Evolutionary conservation across 2,113 vertebrate species (phyloP), one percentile per base, ranked within the genome.

Genomic region (Ivindomyrus marchei): DNA sequence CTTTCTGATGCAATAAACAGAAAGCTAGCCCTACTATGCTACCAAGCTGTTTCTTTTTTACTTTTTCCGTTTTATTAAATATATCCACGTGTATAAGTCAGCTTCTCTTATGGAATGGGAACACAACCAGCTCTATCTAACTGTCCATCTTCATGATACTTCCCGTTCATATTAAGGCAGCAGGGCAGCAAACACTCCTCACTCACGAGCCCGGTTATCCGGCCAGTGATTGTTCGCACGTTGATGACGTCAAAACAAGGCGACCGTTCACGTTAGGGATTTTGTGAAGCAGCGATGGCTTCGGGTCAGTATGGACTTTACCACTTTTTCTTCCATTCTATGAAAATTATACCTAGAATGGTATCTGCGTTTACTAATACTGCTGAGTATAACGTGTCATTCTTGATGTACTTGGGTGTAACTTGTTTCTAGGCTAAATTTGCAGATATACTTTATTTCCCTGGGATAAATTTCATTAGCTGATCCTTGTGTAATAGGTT

Each of bases 1-100:
- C 39, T 52, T 83, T 53, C 88, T 91, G 89, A 88, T 89, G 89
- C 84, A 91, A 90, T 70, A 36, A 84, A 89, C 8, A 88, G 52
- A 58, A 88, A 31, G 47, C 24, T 87, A 87, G 42, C 6, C 7
- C 84, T n/a, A 86, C 84, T 50, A 17, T 24, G 85, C 10, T 36
- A 53, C 49, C 21, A 85, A 85, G 17, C 45, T 27, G 31, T 21
- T 52, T 53, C n/a, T 52, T 36, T 87, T 27, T 52, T 52, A 31
- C 31, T 52, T 52, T 49, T 87, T 52, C 24, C 13, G 27, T 52
- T 87, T 31, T 52, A 50, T n/a, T 9, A 62, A 85, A 46, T 85
- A 47, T 80, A 42, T 42, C 7, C 53, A 45, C 36, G 11, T 85
- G 19, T 47, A 47, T 85, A 47, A 24, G 3, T 84, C 21, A 21